Conservation (phyloP, 2,888 invertebrate genomes). For the Hirtodrosophila duncani region DNA sequence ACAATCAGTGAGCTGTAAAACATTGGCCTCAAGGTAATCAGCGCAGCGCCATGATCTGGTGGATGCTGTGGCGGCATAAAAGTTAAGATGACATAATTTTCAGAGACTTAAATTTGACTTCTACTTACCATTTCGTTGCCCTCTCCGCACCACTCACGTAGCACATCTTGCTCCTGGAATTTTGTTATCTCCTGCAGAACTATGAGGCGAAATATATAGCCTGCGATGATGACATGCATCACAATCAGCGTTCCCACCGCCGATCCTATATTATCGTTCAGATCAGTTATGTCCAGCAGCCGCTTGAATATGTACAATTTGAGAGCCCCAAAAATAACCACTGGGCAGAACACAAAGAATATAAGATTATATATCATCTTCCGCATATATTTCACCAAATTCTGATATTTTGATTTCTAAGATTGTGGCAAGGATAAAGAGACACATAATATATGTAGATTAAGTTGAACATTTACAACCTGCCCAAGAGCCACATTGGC, state of each 20-base stretch:
- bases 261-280: conserved; percentile 20
- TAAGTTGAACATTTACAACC: too few relatives aligned
- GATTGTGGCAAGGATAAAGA: too few relatives aligned
- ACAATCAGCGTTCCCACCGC: conserved; percentile 21
- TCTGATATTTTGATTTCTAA: background rate
- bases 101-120: too few relatives aligned
- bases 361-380: conserved; percentile 1
- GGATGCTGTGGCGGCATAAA: background rate
- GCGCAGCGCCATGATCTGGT: conserved; percentile 1
- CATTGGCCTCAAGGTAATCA: conserved; percentile 14
- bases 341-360: conserved; percentile 7
- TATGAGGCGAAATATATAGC: conserved; percentile 17
- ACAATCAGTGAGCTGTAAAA: conserved; percentile 20
- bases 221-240: conserved; percentile 14
- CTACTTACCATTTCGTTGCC: too few relatives aligned
- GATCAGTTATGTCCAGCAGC: background rate
- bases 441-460: too few relatives aligned
- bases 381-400: background rate
- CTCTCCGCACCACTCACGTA: conserved; percentile 13
- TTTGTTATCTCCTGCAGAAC: conserved; percentile 11
- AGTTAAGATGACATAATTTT: too few relatives aligned
- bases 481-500: background rate
- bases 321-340: conserved; percentile 7
- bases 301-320: conserved; percentile 8
- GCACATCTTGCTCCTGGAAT: background rate